A percentile compares a stretch with the other conserved stretches of the same genome.
Conservation (phyloP, 2,888 invertebrate species). For the Congeria kusceri region DNA sequence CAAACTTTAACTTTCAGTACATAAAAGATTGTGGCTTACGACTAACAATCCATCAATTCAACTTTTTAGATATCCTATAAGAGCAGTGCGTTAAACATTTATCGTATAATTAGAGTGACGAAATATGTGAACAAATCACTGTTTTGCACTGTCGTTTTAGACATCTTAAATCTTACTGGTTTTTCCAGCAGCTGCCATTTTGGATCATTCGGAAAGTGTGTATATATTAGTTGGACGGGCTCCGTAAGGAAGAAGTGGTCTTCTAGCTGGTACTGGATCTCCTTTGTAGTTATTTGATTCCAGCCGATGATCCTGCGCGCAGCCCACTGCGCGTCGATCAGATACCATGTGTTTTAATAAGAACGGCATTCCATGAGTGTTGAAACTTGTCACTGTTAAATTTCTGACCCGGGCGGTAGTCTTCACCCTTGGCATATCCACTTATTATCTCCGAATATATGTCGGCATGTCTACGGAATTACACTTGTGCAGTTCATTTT, state of each 20-base stretch:
- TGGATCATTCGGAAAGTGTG: slow-evolving; percentile 85
- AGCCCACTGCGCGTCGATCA: slow-evolving; percentile 85
- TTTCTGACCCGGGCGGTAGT: slow-evolving; percentile 85
- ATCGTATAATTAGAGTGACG: too few relatives aligned
- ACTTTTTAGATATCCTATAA: too few relatives aligned
- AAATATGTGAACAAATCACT: too few relatives aligned
- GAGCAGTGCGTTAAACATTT: too few relatives aligned
- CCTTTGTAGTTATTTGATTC: slow-evolving; percentile 81
- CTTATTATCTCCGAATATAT: slow-evolving; percentile 85
- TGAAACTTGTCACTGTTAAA: slow-evolving; percentile 84
- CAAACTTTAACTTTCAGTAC: too few relatives aligned
- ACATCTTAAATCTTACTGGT: too few relatives aligned
- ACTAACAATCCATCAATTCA: too few relatives aligned
- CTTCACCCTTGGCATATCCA: slow-evolving; percentile 85
- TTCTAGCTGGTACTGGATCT: slow-evolving; percentile 85
- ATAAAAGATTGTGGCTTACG: too few relatives aligned
- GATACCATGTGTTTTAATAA: slow-evolving; percentile 85
- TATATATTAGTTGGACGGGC: slow-evolving; percentile 85
- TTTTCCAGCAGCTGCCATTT: slow-evolving; percentile 85
- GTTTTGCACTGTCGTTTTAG: too few relatives aligned
- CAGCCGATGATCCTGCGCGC: slow-evolving; percentile 85
- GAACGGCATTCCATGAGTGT: slow-evolving; percentile 85
- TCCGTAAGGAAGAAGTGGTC: slow-evolving; percentile 85
- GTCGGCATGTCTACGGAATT: slow-evolving; percentile 85
- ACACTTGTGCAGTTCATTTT: too few relatives aligned